These are phyloP conservation scores for Apoda limacodes DNA, from an alignment of 2,888 invertebrate genomes.

Conservation along the genomic window DNA sequence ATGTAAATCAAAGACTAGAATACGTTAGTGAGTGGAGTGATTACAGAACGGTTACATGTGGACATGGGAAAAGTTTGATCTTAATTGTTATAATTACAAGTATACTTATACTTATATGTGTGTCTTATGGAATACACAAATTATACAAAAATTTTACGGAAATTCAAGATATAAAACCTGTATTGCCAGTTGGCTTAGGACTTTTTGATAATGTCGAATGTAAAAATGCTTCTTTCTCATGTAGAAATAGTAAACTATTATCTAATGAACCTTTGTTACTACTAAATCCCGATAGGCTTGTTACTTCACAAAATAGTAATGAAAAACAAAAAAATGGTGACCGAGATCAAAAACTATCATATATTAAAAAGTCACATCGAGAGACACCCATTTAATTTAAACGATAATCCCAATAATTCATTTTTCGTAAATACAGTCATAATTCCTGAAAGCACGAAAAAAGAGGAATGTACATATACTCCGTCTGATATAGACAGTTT, in stretches of 20 bases:
- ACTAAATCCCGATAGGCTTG: slow-evolving; percentile 42
- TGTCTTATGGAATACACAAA: slow-evolving; percentile 54
- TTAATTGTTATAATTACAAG: slow-evolving; percentile 42
- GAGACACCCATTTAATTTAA: slow-evolving; percentile 50
- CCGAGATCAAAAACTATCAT: slow-evolving; percentile 58
- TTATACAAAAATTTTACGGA: slow-evolving; percentile 70
- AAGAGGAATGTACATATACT: too few species aligned
- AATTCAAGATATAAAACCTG: slow-evolving; percentile 77
- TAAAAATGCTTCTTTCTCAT: slow-evolving; percentile 48
- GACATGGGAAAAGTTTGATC: slow-evolving; percentile 36
- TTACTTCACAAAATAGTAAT: slow-evolving; percentile 41
- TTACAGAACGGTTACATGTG: slow-evolving; percentile 37
- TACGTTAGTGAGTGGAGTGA: slow-evolving; percentile 54
- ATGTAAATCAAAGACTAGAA: slow-evolving; percentile 19
- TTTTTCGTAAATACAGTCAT: slow-evolving; percentile 40
- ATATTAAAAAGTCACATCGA: slow-evolving; percentile 42
- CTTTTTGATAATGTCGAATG: slow-evolving; percentile 54
- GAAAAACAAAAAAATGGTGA: slow-evolving; percentile 47
- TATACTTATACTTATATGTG: slow-evolving; percentile 35
- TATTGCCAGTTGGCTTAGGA: slow-evolving; percentile 74
- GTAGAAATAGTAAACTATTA: slow-evolving; percentile 58
- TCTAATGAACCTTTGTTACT: slow-evolving; percentile 58
- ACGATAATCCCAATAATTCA: slow-evolving; percentile 53
- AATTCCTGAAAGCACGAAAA: slow-evolving; percentile 30
- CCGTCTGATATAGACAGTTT: slow-evolving; percentile 43